Base-by-base conservation (phyloP, 2,797 vertebrate genomes). In the Podargus strigoides region DNA sequence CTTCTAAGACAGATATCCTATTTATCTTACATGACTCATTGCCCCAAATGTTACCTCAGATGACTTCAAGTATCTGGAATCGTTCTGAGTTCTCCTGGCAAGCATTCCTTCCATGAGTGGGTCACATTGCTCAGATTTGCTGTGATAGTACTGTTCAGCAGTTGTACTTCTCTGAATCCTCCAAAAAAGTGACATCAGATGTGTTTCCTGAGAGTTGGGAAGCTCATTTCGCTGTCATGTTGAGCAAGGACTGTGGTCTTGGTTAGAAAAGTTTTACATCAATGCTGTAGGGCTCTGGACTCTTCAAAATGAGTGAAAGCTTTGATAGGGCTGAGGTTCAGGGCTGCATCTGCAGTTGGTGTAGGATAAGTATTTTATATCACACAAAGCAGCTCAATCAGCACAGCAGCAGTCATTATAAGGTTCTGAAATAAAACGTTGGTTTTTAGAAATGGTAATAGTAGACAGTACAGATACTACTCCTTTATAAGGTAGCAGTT, bases 61-160 rank as follows among this genome's bases (percentile, higher is more conserved):
- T 94, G 90, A 87, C 90, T 90, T 95, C 36, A 69, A 81, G 66
- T 88, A 55, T 96, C 42, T 86, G 92, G 67, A 91, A 86, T 70
- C 0, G 0, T 83, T 88, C 41, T 81, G 41, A 84, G 67, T 70
- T 66, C 52, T 85, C 34, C 67, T 88, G 90, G 69, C 76, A 81
- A 88, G n/a, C 49, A 18, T 53, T 93, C 19, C 16, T 52, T 84
- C 10, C 20, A 42, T 78, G 76, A 95, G 34, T 44, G 70, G 74
- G 84, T 89, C 86, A 82, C 77, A 32, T 55, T 62, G 39, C 74
- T 76, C 74, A 39, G 32, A 69, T 90, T 72, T 86, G 66, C 74
- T 91, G 41, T 74, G 63, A 27, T 62, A 76, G 67, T 92, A 17
- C 63, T 76, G 66, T 87, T 92, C 32, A 32, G 77, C 22, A 60